phyloP scores from a whole-genome alignment of 2,797 vertebrate genomes.

The Rallus crepitans region DNA sequence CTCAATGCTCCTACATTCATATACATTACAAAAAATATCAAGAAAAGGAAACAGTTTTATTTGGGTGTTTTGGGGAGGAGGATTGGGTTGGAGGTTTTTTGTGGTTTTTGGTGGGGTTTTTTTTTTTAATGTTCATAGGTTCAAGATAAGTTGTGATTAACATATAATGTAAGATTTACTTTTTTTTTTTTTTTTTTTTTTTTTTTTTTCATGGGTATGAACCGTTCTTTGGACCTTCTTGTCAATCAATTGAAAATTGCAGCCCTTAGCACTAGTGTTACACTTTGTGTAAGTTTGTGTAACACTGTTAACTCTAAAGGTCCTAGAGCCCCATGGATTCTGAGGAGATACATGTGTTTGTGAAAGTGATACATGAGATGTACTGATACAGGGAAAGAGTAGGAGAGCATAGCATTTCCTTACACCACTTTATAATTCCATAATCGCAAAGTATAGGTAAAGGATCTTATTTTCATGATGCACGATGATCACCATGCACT shows the following conservation, averaged over 20 bases:
- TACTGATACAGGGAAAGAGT: neutral
- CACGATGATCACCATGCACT: neutral
- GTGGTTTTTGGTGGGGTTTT: too few species aligned
- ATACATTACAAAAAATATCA: neutral
- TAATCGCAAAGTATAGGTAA: neutral
- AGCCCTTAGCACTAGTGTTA: too few species aligned
- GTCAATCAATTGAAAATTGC: neutral
- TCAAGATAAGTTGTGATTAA: neutral
- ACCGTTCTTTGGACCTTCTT: neutral
- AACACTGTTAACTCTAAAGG: neutral
- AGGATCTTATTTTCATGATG: neutral
- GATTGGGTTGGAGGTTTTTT: too few species aligned
- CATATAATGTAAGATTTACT: neutral
- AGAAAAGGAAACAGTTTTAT: neutral
- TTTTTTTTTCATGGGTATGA: neutral
- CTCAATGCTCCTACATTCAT: neutral
- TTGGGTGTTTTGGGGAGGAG: too few species aligned
- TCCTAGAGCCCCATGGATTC: neutral
- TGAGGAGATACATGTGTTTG: neutral
- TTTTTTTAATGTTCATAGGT: neutral
- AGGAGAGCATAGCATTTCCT: neutral
- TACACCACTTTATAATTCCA: neutral
- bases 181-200: neutral
- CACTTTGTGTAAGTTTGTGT: accelerated
- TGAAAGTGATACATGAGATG: neutral